phyloP scores from a whole-genome alignment of 2,113 vertebrate genomes.

The Albula goreensis region DNA sequence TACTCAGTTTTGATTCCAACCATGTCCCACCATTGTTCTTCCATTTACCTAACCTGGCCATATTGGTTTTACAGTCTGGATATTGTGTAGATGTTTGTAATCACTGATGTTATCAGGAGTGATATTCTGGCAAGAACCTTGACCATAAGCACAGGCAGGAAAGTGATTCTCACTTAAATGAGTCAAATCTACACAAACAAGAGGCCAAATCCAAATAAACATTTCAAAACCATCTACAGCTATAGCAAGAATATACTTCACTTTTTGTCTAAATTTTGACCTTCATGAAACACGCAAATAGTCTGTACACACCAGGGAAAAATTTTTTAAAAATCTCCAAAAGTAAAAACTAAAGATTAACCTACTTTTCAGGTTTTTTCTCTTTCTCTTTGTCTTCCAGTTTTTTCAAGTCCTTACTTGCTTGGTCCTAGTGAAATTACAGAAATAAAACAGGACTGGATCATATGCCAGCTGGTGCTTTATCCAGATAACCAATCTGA shows the following conservation, averaged over 20 bases:
- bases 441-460: not conserved
- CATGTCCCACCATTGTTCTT: not conserved
- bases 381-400: constrained; percentile 96
- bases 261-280: not conserved
- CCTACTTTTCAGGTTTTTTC: constrained; percentile 93
- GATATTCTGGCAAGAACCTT: not conserved
- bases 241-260: not conserved
- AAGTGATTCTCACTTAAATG: not conserved
- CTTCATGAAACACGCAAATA: constrained; percentile 5
- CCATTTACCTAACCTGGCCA: not conserved
- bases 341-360: constrained; percentile 32
- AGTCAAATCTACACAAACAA: not conserved
- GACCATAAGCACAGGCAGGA: not conserved
- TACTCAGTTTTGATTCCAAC: not conserved
- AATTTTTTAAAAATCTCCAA: not conserved
- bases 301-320: not conserved
- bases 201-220: not conserved
- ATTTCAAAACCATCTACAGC: not conserved
- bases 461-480: not conserved
- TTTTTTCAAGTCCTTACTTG: constrained; percentile 94
- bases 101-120: not conserved
- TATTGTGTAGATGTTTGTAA: not conserved
- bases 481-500: not conserved
- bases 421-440: constrained; percentile 78
- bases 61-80: not conserved